phyloP scores from a whole-genome alignment of 2,113 vertebrate species.

The Oreotrochilus melanogaster region DNA sequence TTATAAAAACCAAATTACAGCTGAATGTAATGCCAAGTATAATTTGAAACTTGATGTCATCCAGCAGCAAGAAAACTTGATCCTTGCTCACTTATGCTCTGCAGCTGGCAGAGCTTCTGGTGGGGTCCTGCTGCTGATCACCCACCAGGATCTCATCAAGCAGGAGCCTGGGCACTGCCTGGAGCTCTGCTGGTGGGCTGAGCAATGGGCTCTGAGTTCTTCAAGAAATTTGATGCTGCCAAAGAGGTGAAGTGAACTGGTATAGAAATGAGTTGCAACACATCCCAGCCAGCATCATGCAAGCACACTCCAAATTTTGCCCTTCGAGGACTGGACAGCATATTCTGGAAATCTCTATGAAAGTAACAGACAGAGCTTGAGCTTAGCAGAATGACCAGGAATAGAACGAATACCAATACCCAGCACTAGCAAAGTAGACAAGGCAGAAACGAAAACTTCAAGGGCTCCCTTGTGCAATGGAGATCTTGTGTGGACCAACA shows the following conservation, averaged over 20 bases:
- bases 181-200: neutral
- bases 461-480: neutral
- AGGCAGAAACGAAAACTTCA: neutral
- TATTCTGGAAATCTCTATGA: neutral
- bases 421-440: neutral
- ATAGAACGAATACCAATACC: neutral
- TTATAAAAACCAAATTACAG: neutral
- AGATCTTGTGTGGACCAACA: neutral
- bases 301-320: neutral
- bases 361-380: neutral
- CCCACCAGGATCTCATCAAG: neutral
- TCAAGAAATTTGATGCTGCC: neutral
- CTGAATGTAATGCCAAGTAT: neutral
- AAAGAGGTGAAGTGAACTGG: rapidly evolving
- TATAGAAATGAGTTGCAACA: neutral
- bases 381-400: neutral
- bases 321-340: neutral
- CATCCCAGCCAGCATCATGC: rapidly evolving
- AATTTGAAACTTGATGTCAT: neutral
- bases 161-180: neutral
- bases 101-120: neutral
- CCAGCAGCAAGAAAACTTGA: neutral
- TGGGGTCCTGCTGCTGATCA: neutral
- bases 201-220: rapidly evolving
- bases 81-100: neutral